Evolutionary conservation across 92 coral and sea anemone species (phyloP), one percentile per base, ranked within the genome.

Genomic region (Actinostola sp.): DNA sequence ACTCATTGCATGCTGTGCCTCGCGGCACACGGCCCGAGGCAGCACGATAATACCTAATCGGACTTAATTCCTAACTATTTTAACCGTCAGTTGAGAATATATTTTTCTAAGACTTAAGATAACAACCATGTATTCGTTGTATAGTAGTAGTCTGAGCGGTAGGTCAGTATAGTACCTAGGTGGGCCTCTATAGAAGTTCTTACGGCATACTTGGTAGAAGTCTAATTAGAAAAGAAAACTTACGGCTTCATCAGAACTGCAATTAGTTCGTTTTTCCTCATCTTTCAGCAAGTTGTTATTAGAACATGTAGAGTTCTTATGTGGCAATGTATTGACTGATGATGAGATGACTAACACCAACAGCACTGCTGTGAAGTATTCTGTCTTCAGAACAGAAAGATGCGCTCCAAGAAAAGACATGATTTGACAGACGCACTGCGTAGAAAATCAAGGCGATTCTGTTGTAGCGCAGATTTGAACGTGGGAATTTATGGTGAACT

Each of bases 401-500:
- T 6, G 3, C 53, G 53, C 53, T 7, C 23, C 53, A 7, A 4
- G 7, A 46, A 46, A 17, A 46, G 19, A 2, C 53, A 16, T 46
- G 19, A n/a, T n/a, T n/a, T n/a, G n/a, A n/a, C n/a, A n/a, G n/a
- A n/a, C n/a, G 7, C 53, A 16, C 5, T 6, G 53, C 53, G 7
- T 16, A 46, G 53, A 64, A 1, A 5, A n/a, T 36, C 48, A 61
- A 38, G 45, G 45, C 45, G 14, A 39, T 7, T 15, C 67, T 64
- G 51, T 15, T 16, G 35, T 7, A 11, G 32, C 33, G 14, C 21
- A 35, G 19, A 21, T 42, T 11, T 25, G 34, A 64, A 64, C 70
- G 70, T 16, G 46, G 25, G 54, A 27, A 39, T 64, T 43, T 39
- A 64, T 64, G 33, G 24, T 12, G 16, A 64, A 38, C 52, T 13